Conservation (phyloP, 1,140 invertebrate species). For the Microplitis demolitor region DNA sequence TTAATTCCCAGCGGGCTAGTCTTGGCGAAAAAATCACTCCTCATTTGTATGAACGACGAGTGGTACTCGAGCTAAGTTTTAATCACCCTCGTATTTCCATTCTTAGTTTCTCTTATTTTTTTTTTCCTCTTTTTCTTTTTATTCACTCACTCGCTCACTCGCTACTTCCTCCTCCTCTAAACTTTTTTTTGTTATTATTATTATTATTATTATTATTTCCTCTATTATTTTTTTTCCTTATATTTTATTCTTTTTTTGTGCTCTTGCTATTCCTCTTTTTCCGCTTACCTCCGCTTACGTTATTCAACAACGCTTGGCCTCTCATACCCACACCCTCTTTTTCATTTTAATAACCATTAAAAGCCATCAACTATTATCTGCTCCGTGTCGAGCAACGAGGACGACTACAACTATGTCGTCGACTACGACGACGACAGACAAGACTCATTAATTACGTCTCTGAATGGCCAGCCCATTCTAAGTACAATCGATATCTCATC, state of each 20-base stretch:
- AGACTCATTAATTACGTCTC: constrained; percentile 2
- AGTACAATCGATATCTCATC: background rate
- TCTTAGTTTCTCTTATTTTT: background rate
- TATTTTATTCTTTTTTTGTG: background rate
- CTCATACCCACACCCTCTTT: background rate
- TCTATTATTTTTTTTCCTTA: background rate
- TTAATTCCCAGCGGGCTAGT: background rate
- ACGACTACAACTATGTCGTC: background rate
- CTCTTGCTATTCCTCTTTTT: background rate
- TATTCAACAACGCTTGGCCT: background rate
- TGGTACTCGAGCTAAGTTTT: constrained; percentile 13
- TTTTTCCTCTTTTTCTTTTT: background rate
- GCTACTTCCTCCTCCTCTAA: background rate
- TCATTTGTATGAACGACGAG: constrained; percentile 17
- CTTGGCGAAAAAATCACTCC: constrained; percentile 13
- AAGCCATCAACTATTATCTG: constrained; percentile 8
- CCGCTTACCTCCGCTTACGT: background rate
- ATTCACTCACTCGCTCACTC: constrained; percentile 13
- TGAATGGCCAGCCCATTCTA: background rate
- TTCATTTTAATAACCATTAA: constrained; percentile 18
- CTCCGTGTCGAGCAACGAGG: constrained; percentile 1
- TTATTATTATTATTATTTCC: no score
- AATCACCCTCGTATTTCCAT: constrained; percentile 17
- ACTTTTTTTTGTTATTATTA: background rate
- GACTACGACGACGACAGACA: background rate